Evolutionary conservation across 2,113 vertebrate species (phyloP), one percentile per base, ranked within the genome.

Genomic region (Macrotus californicus): DNA sequence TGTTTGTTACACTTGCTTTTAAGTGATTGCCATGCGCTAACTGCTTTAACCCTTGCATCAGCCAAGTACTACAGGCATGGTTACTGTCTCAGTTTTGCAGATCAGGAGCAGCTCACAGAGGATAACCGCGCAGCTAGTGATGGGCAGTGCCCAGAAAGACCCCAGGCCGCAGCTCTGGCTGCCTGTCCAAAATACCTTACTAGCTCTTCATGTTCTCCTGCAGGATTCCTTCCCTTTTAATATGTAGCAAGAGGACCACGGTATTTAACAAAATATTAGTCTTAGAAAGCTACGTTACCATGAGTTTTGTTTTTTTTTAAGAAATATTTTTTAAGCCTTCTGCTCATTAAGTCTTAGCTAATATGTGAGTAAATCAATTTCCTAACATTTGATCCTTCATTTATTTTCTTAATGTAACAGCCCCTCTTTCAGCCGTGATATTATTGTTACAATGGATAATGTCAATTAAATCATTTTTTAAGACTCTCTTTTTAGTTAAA

Each of bases 21-120:
- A 1, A 21, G 13, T 26, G 31, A 36, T 24, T 22, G 39, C n/a
- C 7, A 0, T 5, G 1, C 1, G 0, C 22, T 21, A 19, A 9
- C 31, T 48, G 3, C 2, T 31, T 18, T 9, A 29, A 15, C 22
- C 7, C 59, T 75, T 46, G 15, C 24, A 0, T 86, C 50, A 66
- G 59, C n/a, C 29, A 7, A 18, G 6, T 11, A 6, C 9, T 1
- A 3, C 9, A 11, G 15, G 31, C 39, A 2, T 6, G 8, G 0
- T 21, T 52, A 0, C 15, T 6, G 15, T 21, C 34, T 31, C 26
- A 1, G 6, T 5, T 36, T 34, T 61, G 34, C n/a, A 50, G 59
- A 4, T 8, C 0, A 26, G 87, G 29, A 43, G 64, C 2, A 0
- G 26, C 70, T 34, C 1, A 0, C 4, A 22, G 59, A 26, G 54